A percentile compares a stretch with the other conserved stretches of the same genome.
phyloP scores from a whole-genome alignment of 2,113 vertebrate genomes.

The Trochalopteron elliotii region DNA sequence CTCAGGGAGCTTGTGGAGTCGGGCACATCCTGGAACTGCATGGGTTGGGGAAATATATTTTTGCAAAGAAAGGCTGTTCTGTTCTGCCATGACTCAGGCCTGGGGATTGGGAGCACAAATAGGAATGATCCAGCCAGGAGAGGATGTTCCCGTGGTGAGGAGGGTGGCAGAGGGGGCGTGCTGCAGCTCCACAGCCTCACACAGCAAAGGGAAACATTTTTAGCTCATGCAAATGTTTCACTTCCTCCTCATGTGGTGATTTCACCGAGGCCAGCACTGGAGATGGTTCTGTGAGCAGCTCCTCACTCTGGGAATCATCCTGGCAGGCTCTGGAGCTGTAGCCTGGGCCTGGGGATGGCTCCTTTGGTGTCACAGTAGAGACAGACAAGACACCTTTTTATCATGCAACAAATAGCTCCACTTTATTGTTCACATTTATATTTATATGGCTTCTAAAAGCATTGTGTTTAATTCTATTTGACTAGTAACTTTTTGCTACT shows the following conservation, averaged over 20 bases:
- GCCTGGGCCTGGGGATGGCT: background rate
- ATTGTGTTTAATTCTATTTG: background rate
- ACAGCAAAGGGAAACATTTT: background rate
- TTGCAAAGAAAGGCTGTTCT: background rate
- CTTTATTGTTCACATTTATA: background rate
- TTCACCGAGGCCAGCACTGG: background rate
- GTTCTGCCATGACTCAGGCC: conserved; percentile 33
- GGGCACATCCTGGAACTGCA: background rate
- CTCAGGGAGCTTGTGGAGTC: background rate
- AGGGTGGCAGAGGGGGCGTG: background rate
- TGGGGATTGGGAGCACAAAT: background rate
- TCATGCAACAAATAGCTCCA: background rate
- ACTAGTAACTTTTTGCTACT: background rate
- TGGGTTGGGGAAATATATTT: background rate
- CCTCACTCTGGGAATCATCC: background rate
- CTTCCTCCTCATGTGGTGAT: conserved; percentile 26
- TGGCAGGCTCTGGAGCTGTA: background rate
- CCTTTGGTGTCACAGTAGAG: rapidly evolving
- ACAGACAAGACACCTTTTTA: background rate
- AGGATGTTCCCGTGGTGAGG: background rate
- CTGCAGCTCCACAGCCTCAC: background rate
- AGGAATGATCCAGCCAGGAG: background rate
- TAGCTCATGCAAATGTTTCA: conserved; percentile 38
- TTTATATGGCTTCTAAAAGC: background rate
- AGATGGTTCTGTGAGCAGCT: background rate